Evolutionary conservation across 2,797 vertebrate genomes (phyloP).

Genomic region (Hemitrygon akajei): DNA sequence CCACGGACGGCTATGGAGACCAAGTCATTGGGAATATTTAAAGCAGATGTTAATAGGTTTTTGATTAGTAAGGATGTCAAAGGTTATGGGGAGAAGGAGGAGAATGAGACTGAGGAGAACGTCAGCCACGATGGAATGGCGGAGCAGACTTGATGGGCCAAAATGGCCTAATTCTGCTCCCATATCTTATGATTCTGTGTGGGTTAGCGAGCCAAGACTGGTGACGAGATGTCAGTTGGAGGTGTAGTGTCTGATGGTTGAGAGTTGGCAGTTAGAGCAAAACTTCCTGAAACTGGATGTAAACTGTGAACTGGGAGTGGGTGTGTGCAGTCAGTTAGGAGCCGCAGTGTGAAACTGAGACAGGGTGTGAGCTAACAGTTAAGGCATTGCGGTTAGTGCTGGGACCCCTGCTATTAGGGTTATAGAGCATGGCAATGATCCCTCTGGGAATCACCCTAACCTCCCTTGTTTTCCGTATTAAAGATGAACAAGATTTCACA

Average conservation of each 20-base stretch:
- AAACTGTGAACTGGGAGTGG: not conserved
- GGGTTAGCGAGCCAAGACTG: not conserved
- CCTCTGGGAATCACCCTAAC: not conserved
- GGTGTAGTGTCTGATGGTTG: not conserved
- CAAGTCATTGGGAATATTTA: no score
- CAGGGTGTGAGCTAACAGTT: not conserved
- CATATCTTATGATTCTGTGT: no score
- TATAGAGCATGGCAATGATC: not conserved
- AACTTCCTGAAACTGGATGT: not conserved
- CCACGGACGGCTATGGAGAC: no score
- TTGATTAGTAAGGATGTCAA: no score
- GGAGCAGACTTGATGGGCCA: no score
- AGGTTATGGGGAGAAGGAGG: no score
- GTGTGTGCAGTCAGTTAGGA: no score
- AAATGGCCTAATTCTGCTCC: no score
- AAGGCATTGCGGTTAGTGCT: not conserved
- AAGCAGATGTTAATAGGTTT: no score
- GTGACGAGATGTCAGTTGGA: not conserved
- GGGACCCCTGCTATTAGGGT: not conserved
- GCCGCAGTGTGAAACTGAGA: constrained; percentile 3
- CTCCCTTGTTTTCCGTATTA: not conserved
- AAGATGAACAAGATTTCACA: not conserved
- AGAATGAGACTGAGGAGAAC: no score
- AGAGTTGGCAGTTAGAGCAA: constrained; percentile 8
- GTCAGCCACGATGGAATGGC: no score